Base-by-base conservation (phyloP, 1,140 invertebrate genomes). In the Druon quercuslanigerum region DNA sequence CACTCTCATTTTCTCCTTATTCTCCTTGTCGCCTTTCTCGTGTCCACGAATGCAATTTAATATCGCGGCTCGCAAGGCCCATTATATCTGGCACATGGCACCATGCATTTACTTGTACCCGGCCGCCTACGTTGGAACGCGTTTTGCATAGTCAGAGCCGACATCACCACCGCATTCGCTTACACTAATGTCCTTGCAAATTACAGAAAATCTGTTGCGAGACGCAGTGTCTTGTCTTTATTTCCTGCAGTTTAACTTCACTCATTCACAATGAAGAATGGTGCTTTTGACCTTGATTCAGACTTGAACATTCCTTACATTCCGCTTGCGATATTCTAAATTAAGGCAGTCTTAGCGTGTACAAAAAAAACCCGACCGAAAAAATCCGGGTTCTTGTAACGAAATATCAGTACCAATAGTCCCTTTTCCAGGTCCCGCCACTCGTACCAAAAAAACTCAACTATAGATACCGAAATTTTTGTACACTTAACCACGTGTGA, bases 131-230 rank as follows among this genome's bases (percentile, higher is more conserved):
- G 52, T 54, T n/a, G 52, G n/a, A 19, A 54, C 52, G n/a, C 52
- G 17, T 54, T 54, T 54, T 54, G 52, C 52, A 54, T 54, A 54
- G 52, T 19, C n/a, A 54, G 52, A 54, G 52, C 16, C 20, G 40
- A 46, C 40, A 46, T 46, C 40, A 9, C 40, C 40, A 0, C 40
- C 40, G 12, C 25, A 33, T 66, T 25, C 25, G 20, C 25, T 33
- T 33, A 66, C 20, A 66, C 57, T 66, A 66, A 66, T 66, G 57
- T 33, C 57, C 16, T 40, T 66, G 57, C 57, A 40, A 66, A 66
- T 66, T 66, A 8, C 57, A 25, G 19, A 57, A 12, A 12, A 57
- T 57, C 19, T 17, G 56, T 57, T 14, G 56, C 9, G 25, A 66
- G 57, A 40, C 57, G 12, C 20, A 66, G 9, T 14, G 13, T 66